phyloP scores from a whole-genome alignment of 2,113 vertebrate species.

The Calonectris borealis region DNA sequence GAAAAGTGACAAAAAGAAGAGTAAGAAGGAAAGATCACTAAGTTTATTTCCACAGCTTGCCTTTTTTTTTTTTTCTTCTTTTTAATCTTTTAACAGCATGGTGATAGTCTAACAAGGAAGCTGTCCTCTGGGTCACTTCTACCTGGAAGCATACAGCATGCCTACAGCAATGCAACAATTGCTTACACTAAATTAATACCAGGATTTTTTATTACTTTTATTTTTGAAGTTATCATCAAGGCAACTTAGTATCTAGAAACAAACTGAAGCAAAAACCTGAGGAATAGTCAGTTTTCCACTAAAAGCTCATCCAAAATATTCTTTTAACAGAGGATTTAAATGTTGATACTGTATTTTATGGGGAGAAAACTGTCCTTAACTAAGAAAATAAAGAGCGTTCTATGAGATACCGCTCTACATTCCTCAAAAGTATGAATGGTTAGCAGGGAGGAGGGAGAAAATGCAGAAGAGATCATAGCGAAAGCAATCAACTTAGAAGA shows the following conservation, averaged over 20 bases:
- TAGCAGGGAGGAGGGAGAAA: neutral
- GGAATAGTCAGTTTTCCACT: neutral
- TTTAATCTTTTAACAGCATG: neutral
- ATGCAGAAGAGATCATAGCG: neutral
- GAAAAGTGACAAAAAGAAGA: neutral
- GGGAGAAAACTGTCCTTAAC: neutral
- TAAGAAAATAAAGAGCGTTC: neutral
- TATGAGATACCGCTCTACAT: neutral
- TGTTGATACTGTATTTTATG: neutral
- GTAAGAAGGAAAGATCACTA: neutral
- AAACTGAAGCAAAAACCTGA: neutral
- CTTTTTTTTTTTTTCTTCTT: neutral
- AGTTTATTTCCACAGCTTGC: neutral
- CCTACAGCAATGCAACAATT: neutral
- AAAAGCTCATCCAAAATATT: neutral
- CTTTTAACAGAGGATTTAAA: neutral
- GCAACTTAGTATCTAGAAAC: neutral
- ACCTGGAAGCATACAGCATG: neutral
- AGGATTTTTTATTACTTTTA: neutral
- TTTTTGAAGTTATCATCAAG: neutral
- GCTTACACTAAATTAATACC: neutral
- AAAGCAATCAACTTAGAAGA: neutral
- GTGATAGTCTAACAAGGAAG: neutral
- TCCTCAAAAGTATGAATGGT: neutral
- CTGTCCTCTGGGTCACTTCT: neutral